phyloP scores from a whole-genome alignment of 2,797 vertebrate species.

The Coilia nasus region DNA sequence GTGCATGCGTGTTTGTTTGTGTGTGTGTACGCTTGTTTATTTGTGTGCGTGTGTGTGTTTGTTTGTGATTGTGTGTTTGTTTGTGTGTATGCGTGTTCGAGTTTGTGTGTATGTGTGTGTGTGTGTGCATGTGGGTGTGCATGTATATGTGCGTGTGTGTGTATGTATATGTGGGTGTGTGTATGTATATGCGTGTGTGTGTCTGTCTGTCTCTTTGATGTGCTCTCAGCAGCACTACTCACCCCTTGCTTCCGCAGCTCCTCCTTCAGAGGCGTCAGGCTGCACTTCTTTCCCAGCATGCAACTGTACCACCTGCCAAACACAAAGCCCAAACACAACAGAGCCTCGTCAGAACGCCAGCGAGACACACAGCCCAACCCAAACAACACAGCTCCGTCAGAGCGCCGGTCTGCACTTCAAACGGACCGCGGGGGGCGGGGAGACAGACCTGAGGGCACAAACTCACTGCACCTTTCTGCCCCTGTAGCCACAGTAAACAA shows the following conservation, averaged over 20 bases:
- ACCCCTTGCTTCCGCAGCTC: slow-evolving; percentile 95
- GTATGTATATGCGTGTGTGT: background rate
- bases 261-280: slow-evolving; percentile 93
- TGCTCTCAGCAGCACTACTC: slow-evolving; percentile 58
- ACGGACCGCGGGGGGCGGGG: background rate
- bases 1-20: too few species aligned
- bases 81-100: background rate
- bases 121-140: slow-evolving; percentile 1
- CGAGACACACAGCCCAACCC: background rate
- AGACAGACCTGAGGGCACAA: background rate
- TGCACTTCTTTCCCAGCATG: slow-evolving; percentile 99
- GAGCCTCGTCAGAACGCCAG: background rate
- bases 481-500: background rate
- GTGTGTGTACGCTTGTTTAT: too few species aligned
- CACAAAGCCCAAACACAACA: slow-evolving; percentile 41
- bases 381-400: too few species aligned
- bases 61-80: background rate
- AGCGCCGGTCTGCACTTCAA: slow-evolving; percentile 3
- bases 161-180: background rate
- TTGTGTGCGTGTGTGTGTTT: background rate
- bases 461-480: too few species aligned
- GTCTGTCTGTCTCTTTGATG: slow-evolving; percentile 25
- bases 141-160: background rate
- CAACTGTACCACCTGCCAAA: slow-evolving; percentile 96
- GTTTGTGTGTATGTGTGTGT: background rate